Evolutionary conservation across 2,888 invertebrate genomes (phyloP).

Genomic region (Lepidonotus clava): DNA sequence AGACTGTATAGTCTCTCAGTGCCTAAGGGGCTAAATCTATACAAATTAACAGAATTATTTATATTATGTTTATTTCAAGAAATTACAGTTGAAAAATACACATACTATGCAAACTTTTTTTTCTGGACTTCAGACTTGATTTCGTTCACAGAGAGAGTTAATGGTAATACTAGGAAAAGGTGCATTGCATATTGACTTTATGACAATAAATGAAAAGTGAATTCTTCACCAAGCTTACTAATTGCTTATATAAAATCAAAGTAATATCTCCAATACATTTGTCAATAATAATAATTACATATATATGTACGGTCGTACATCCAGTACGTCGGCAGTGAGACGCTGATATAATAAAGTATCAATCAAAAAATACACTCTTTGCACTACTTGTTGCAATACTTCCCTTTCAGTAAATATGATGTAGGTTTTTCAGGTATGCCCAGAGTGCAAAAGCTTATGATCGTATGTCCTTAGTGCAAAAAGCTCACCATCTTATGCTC

Average conservation of each 20-base stretch:
- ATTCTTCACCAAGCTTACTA: background rate
- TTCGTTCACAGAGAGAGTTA: background rate
- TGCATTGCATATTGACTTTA: background rate
- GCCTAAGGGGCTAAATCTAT: conserved; percentile 24
- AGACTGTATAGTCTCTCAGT: background rate
- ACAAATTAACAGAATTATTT: background rate
- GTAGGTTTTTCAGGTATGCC: too few relatives aligned
- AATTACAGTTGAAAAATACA: background rate
- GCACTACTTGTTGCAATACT: too few relatives aligned
- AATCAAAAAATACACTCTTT: background rate
- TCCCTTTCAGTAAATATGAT: too few relatives aligned
- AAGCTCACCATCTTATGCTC: too few relatives aligned
- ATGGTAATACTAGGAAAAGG: background rate
- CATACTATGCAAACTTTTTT: too few relatives aligned
- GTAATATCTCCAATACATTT: background rate
- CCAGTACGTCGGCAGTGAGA: conserved; percentile 11
- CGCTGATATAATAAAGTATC: background rate
- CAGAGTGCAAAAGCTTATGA: too few relatives aligned
- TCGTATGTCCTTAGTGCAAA: too few relatives aligned
- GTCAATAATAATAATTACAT: conserved; percentile 2
- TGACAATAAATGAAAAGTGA: background rate
- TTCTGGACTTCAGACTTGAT: background rate
- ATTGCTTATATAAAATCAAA: background rate
- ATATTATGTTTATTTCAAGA: background rate
- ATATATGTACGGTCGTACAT: background rate